Conservation (phyloP, 2,113 vertebrate species). For the Daphoenositta chrysoptera region DNA sequence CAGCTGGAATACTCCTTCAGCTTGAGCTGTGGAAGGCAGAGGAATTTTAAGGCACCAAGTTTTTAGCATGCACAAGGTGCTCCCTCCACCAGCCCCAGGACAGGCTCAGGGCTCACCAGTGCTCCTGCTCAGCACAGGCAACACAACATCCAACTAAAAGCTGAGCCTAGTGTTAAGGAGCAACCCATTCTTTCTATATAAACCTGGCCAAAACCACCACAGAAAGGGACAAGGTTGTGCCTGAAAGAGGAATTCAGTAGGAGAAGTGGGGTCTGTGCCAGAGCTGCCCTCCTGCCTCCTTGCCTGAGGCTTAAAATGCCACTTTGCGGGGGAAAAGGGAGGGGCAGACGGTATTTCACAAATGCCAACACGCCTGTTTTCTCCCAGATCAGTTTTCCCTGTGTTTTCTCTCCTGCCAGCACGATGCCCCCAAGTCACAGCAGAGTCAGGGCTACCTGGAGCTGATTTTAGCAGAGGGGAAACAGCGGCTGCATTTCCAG, state of each 20-base stretch:
- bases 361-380: not conserved
- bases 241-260: not conserved
- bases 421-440: not conserved
- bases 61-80: accelerated
- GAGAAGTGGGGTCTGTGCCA: not conserved
- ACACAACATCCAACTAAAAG: accelerated
- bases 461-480: not conserved
- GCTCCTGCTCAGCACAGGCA: not conserved
- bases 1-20: not conserved
- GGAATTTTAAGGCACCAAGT: not conserved
- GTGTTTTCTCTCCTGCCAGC: not conserved
- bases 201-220: not conserved
- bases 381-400: not conserved
- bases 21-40: not conserved
- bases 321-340: not conserved
- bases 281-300: not conserved
- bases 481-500: accelerated
- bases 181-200: not conserved
- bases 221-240: not conserved
- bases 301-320: not conserved
- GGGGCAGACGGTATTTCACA: not conserved
- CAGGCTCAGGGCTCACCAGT: accelerated
- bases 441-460: not conserved
- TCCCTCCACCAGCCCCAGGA: not conserved
- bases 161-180: not conserved